phyloP scores from a whole-genome alignment of 2,888 invertebrate genomes.

The Clanis bilineata region DNA sequence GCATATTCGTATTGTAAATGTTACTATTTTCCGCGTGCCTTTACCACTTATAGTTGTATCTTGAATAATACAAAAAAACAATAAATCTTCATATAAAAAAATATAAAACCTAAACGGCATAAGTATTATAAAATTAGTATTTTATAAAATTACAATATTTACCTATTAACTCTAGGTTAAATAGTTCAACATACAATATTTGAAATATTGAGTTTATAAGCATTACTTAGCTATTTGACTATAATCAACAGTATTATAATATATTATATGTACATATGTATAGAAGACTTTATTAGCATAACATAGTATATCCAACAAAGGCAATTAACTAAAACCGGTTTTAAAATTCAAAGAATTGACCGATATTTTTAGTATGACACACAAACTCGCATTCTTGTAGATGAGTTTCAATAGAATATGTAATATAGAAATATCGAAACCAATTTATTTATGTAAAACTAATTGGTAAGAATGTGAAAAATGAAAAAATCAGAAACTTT shows the following conservation, averaged over 20 bases:
- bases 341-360: not conserved
- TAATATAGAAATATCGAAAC: not conserved
- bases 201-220: not conserved
- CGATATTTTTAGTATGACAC: conserved; percentile 5
- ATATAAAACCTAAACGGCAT: no score
- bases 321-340: conserved; percentile 12
- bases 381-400: not conserved
- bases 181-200: no score
- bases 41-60: no score
- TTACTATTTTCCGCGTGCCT: no score
- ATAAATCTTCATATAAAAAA: no score
- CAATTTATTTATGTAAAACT: not conserved
- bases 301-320: not conserved
- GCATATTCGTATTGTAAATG: no score
- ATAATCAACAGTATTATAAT: not conserved
- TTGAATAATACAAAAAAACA: no score
- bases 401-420: not conserved
- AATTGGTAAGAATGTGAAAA: not conserved
- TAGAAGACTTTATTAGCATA: not conserved
- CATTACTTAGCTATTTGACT: not conserved
- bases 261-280: not conserved
- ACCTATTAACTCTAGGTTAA: no score
- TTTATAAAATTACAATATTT: no score
- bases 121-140: no score
- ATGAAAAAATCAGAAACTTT: not conserved